A percentile compares a stretch with the other conserved stretches of the same genome.
Evolutionary conservation across 2,888 invertebrate genomes (phyloP).

Genomic region (Branchellion lobata): DNA sequence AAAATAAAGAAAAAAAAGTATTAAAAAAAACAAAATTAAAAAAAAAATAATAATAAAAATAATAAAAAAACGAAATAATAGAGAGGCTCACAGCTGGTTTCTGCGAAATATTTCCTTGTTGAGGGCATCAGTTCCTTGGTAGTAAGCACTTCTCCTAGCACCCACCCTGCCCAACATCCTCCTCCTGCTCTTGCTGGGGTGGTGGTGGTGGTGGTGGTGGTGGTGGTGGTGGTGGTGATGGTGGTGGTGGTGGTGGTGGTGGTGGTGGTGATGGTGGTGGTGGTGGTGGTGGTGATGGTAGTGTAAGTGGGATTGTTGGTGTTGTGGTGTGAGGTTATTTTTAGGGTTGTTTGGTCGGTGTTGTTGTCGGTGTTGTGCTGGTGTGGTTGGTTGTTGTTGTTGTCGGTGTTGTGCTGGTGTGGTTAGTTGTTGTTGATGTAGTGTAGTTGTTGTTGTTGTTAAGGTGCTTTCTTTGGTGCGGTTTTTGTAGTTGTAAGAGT

Average conservation of each 20-base stretch:
- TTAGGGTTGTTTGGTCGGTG: too few species aligned
- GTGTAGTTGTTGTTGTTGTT: background rate
- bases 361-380: constrained; percentile 1
- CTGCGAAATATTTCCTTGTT: constrained; percentile 23
- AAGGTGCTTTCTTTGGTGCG: background rate
- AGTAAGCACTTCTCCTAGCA: constrained; percentile 31
- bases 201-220: background rate
- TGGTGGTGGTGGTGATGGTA: background rate
- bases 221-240: constrained; percentile 11
- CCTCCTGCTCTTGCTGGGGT: background rate
- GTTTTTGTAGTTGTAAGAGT: too few species aligned
- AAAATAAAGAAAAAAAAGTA: too few species aligned
- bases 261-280: background rate
- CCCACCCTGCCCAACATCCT: constrained; percentile 28
- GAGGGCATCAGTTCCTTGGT: constrained; percentile 13
- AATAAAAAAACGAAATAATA: too few species aligned
- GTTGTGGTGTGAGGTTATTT: background rate
- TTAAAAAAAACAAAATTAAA: background rate
- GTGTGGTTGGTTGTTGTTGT: background rate
- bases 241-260: background rate
- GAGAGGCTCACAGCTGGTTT: background rate
- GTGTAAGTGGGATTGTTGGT: too few species aligned
- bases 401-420: constrained; percentile 1
- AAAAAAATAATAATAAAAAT: too few species aligned
- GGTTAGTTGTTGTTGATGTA: background rate